Percentiles rank a stretch among this genome's conserved stretches.
Conservation (phyloP, 2,113 vertebrate genomes). For the Picathartes gymnocephalus region DNA sequence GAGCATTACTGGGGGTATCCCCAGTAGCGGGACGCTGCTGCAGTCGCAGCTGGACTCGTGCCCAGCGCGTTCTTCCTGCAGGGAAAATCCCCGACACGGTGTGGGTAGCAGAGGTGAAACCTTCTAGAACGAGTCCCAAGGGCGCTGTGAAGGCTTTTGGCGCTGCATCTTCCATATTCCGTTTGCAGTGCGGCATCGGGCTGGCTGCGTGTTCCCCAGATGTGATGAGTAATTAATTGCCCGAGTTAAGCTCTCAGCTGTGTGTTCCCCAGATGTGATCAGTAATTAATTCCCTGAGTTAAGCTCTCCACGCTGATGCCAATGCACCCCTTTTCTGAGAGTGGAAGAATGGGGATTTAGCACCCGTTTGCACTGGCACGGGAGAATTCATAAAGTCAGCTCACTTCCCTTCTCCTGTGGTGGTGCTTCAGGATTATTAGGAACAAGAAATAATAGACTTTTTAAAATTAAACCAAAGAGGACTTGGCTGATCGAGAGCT, state of each 20-base stretch:
- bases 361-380: accelerated
- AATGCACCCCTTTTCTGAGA: neutral
- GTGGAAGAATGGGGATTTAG: neutral
- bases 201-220: neutral
- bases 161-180: accelerated
- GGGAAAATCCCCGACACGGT: accelerated
- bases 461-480: neutral
- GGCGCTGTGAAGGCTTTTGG: neutral
- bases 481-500: neutral
- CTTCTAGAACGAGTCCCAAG: accelerated
- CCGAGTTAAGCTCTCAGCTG: no score
- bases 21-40: accelerated
- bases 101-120: accelerated
- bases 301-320: neutral
- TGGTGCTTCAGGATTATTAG: neutral
- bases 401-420: accelerated
- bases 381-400: accelerated
- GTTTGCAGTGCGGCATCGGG: accelerated
- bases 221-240: no score
- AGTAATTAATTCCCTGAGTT: neutral
- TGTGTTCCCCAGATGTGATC: neutral
- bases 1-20: accelerated
- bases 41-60: neutral
- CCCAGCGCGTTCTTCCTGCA: accelerated
- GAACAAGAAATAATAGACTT: neutral